A percentile compares a stretch with the other conserved stretches of the same genome.
These are phyloP conservation scores for Isoperla grammatica DNA, from an alignment of 2,888 invertebrate species.

Conservation along the genomic window DNA sequence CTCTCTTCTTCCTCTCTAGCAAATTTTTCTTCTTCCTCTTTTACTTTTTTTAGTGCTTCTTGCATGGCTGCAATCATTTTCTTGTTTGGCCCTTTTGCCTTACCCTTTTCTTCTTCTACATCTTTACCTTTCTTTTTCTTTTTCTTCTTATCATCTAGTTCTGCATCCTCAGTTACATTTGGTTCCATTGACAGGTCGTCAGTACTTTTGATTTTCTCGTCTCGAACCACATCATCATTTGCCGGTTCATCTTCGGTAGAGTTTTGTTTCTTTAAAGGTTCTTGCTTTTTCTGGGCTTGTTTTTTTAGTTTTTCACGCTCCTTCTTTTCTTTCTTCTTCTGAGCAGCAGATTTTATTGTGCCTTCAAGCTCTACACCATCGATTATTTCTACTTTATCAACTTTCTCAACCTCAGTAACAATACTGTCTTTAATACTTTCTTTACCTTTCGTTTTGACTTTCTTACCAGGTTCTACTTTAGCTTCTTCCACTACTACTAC, in stretches of 20 bases:
- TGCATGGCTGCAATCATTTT: slow-evolving; percentile 88
- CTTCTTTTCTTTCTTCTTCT: slow-evolving; percentile 86
- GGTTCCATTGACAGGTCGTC: slow-evolving; percentile 35
- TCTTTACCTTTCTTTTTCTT: slow-evolving; percentile 38
- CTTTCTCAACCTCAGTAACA: slow-evolving; percentile 43
- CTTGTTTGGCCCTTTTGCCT: slow-evolving; percentile 62
- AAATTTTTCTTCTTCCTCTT: slow-evolving; percentile 80
- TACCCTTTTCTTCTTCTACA: slow-evolving; percentile 39
- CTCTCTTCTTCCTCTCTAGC: slow-evolving; percentile 75
- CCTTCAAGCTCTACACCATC: slow-evolving; percentile 52
- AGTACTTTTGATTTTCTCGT: neutral
- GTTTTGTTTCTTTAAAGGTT: slow-evolving; percentile 36
- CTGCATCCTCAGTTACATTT: slow-evolving; percentile 38
- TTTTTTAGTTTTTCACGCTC: slow-evolving; percentile 74
- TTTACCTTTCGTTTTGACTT: slow-evolving; percentile 29
- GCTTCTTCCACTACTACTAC: slow-evolving; percentile 35
- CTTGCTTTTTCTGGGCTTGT: slow-evolving; percentile 59
- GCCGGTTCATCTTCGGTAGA: neutral
- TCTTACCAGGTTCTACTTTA: slow-evolving; percentile 28
- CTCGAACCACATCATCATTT: slow-evolving; percentile 1
- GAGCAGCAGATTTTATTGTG: slow-evolving; percentile 73
- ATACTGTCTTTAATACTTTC: slow-evolving; percentile 20
- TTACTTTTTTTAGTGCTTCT: slow-evolving; percentile 79
- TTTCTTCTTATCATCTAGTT: slow-evolving; percentile 35
- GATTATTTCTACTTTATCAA: slow-evolving; percentile 47